A percentile compares a stretch with the other conserved stretches of the same genome.
These are phyloP conservation scores for Liparis tanakae DNA, from an alignment of 2,797 vertebrate species.

Conservation along the genomic window DNA sequence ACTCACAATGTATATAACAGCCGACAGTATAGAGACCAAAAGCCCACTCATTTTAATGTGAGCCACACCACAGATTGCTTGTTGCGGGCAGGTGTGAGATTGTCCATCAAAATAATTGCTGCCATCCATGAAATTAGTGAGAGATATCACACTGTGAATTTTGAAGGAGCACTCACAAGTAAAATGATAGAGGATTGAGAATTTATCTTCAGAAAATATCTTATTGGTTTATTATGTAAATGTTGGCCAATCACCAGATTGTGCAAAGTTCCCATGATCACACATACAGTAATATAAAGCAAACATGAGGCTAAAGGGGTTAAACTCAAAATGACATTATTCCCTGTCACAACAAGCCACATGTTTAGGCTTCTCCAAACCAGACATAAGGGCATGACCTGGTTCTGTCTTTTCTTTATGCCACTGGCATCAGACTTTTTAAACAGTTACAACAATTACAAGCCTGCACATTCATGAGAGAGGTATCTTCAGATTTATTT, in stretches of 20 bases:
- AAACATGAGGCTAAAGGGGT: background rate
- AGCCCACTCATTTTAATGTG: slow-evolving; percentile 40
- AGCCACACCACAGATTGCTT: slow-evolving; percentile 15
- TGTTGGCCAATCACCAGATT: background rate
- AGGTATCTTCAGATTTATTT: background rate
- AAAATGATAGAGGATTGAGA: slow-evolving; percentile 2
- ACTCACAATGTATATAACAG: slow-evolving; percentile 24
- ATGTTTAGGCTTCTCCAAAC: background rate
- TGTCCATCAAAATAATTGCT: slow-evolving; percentile 47
- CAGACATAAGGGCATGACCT: background rate
- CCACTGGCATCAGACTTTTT: background rate
- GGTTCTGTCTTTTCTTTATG: too few species aligned
- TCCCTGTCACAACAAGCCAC: background rate
- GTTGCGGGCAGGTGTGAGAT: slow-evolving; percentile 29
- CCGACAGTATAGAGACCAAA: background rate
- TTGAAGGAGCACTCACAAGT: background rate
- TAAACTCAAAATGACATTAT: background rate
- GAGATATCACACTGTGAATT: slow-evolving; percentile 34
- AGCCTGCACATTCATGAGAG: background rate
- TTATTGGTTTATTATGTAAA: background rate
- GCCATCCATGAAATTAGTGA: slow-evolving; percentile 34
- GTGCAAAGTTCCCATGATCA: background rate
- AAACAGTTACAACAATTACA: background rate
- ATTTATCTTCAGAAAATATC: background rate
- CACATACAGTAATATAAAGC: background rate